Base-by-base conservation (phyloP, 2,888 invertebrate genomes). In the Coelogynopora nodosa region DNA sequence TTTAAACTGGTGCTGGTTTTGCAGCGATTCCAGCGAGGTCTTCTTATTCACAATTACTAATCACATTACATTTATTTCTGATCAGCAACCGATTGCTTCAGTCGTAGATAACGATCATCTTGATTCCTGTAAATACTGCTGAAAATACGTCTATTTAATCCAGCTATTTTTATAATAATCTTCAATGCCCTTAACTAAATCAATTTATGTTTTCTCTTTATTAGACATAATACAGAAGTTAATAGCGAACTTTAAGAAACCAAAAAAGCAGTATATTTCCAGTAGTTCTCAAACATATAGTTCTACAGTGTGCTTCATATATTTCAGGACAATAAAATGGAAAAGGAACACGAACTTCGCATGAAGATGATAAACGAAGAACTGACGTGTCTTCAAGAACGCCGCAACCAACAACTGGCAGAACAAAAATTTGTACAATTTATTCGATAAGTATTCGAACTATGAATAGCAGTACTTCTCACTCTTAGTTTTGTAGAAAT, bases 191-290 rank as follows among this genome's bases (percentile, higher is more conserved):
- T 30, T 28, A 86, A 23, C 27, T 2, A 2, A 26, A 10, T 82
- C 0, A 30, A 0, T 81, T 67, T 67, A 31, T 10, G 84, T 83
- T 88, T 83, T 82, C 29, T 85, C 28, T n/a, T n/a, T 49, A 49
- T 80, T 80, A 80, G 23, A 27, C n/a, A 28, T 83, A 29, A 49
- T 49, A 49, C 18, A 49, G 5, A 49, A 49, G 49, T 18, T 18
- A 49, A 49, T 49, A 49, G 18, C n/a, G n/a, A 49, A 49, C 49
- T 18, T 49, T 18, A 49, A 18, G 5, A 49, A 49, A 49, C 49
- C 49, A 49, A 49, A 49, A 49, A 49, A 18, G 5, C 5, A 10
- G 18, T 18, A 49, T 49, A 49, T 49, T 49, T 49, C 49, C 49
- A 49, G 49, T 49, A 18, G 49, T 49, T 49, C 49, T 49, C 18